Evolutionary conservation across 2,113 vertebrate genomes (phyloP).

Genomic region (Sylvilagus bachmani): DNA sequence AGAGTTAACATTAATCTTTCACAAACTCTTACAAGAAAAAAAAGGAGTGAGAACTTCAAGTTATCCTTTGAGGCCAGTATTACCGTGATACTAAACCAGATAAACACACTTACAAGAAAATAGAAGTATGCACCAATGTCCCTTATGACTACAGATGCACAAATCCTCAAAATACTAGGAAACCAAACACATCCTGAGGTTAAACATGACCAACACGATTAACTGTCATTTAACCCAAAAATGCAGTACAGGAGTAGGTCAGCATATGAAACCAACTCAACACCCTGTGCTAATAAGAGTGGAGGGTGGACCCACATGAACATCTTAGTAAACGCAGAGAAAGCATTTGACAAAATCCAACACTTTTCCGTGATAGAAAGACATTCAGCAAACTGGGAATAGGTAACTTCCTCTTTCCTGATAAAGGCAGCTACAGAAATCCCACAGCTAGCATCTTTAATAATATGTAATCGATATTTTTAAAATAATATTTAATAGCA

Average conservation of each 20-base stretch:
- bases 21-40: not conserved
- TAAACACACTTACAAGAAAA: not conserved
- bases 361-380: not conserved
- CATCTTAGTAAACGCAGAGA: not conserved
- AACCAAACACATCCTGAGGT: not conserved
- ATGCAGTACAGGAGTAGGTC: not conserved
- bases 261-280: not conserved
- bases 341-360: not conserved
- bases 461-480: too few relatives aligned
- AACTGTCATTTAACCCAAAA: not conserved
- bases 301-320: rapidly evolving
- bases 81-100: not conserved
- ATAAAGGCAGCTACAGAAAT: not conserved
- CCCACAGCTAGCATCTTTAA: not conserved
- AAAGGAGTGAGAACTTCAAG: not conserved
- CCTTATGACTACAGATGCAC: not conserved
- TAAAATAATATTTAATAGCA: not conserved
- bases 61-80: not conserved
- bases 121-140: not conserved
- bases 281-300: not conserved
- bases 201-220: not conserved
- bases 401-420: not conserved
- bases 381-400: not conserved
- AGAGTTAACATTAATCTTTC: not conserved
- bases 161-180: not conserved